Conservation (phyloP, 2,888 invertebrate species). For the Ormyrus labotus region DNA sequence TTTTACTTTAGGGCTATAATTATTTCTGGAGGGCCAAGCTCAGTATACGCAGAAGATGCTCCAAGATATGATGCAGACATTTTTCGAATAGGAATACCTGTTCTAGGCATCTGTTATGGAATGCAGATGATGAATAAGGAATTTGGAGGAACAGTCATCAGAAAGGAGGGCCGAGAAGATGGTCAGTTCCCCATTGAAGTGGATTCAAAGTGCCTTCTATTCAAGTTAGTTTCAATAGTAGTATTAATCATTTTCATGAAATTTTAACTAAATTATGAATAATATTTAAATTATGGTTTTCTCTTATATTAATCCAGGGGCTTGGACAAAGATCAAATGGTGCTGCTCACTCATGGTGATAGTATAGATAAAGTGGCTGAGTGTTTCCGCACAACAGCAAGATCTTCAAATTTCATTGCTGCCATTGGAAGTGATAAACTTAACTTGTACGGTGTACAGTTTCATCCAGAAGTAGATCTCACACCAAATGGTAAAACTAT, state of each 20-base stretch:
- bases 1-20: conserved; percentile 87
- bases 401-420: conserved; percentile 88
- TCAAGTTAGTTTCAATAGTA: conserved; percentile 84
- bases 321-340: conserved; percentile 90
- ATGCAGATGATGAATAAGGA: conserved; percentile 99
- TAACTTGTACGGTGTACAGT: conserved; percentile 96
- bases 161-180: conserved; percentile 93
- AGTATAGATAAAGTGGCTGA: conserved; percentile 95
- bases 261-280: conserved; percentile 13
- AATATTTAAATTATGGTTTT: conserved; percentile 26
- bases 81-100: conserved; percentile 95
- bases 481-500: conserved; percentile 94
- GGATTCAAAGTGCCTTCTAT: conserved; percentile 91
- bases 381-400: conserved; percentile 90
- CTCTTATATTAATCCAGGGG: conserved; percentile 80
- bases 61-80: conserved; percentile 96
- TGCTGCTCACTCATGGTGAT: conserved; percentile 98
- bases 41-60: conserved; percentile 96
- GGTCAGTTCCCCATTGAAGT: conserved; percentile 94
- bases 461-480: conserved; percentile 99
- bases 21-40: conserved; percentile 98
- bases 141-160: conserved; percentile 93
- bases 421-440: conserved; percentile 94
- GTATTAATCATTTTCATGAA: conserved; percentile 5
- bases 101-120: conserved; percentile 98